A percentile compares a stretch with the other conserved stretches of the same genome.
These are phyloP conservation scores for Pediacus dermestoides DNA, from an alignment of 2,888 invertebrate genomes.

Conservation along the genomic window DNA sequence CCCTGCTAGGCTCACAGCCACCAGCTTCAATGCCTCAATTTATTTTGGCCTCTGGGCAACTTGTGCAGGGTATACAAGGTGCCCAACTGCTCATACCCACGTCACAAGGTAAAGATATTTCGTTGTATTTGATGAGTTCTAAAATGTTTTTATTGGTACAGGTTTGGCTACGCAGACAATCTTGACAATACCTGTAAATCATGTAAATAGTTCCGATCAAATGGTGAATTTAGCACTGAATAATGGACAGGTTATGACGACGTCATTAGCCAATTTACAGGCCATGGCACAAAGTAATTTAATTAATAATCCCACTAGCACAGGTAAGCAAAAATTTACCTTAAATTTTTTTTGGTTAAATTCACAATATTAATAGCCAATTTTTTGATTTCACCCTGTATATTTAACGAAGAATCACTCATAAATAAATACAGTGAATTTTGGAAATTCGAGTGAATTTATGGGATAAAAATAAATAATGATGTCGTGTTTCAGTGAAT, in stretches of 20 bases:
- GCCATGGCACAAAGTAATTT: conserved; percentile 72
- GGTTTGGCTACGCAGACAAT: conserved; percentile 95
- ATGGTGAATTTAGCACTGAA: conserved; percentile 79
- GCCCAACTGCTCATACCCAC: conserved; percentile 94
- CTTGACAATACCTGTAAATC: conserved; percentile 90
- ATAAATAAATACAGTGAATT: too few relatives aligned
- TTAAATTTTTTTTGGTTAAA: neutral
- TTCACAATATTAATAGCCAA: too few relatives aligned
- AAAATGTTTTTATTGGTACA: conserved; percentile 45
- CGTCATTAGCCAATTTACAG: conserved; percentile 75
- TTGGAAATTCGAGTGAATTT: too few relatives aligned
- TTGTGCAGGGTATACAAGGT: conserved; percentile 89
- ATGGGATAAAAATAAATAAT: too few relatives aligned
- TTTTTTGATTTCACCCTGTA: neutral
- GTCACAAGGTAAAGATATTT: conserved; percentile 58
- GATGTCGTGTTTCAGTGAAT: too few relatives aligned
- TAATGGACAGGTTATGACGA: conserved; percentile 82
- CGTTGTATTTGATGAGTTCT: too few relatives aligned
- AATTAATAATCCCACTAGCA: conserved; percentile 42
- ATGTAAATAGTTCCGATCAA: conserved; percentile 68
- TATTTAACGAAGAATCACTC: neutral
- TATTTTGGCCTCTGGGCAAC: conserved; percentile 85
- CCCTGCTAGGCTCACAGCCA: conserved; percentile 56
- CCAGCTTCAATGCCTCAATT: conserved; percentile 84
- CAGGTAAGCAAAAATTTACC: conserved; percentile 43